phyloP scores from a whole-genome alignment of 2,113 vertebrate genomes.

The Aldabrachelys gigantea region DNA sequence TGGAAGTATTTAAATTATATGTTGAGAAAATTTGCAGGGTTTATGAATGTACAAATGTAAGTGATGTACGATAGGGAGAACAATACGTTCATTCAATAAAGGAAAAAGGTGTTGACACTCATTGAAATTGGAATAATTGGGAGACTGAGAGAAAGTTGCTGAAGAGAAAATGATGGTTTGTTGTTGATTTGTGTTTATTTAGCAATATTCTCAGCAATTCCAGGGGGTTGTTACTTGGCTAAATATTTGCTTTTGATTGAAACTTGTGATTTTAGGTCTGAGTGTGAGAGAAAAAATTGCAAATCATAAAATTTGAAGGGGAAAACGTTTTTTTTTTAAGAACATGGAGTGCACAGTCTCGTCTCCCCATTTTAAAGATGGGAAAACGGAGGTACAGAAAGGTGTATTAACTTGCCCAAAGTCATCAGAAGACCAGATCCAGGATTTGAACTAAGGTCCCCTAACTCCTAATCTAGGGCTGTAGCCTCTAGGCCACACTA shows the following conservation, averaged over 20 bases:
- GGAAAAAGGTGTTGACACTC: slow-evolving; percentile 33
- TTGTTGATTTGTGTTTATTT: not conserved
- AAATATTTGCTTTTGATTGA: not conserved
- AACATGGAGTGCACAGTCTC: not conserved
- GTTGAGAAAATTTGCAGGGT: slow-evolving; percentile 59
- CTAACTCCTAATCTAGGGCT: accelerated
- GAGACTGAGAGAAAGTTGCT: not conserved
- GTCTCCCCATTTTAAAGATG: not conserved
- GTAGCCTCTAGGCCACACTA: not conserved
- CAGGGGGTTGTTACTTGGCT: not conserved
- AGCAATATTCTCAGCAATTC: accelerated
- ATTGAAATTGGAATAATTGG: slow-evolving; percentile 16
- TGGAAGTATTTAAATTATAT: slow-evolving; percentile 51
- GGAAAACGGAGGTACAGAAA: not conserved
- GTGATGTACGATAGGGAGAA: slow-evolving; percentile 22
- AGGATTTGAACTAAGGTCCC: not conserved
- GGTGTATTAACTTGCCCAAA: not conserved
- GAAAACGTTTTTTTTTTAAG: not conserved
- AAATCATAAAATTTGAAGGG: accelerated
- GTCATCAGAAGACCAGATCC: not conserved
- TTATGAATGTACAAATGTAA: slow-evolving; percentile 41
- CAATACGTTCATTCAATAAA: slow-evolving; percentile 37
- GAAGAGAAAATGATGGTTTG: not conserved
- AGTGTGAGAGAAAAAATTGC: not conserved
- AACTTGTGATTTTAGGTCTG: not conserved